Evolutionary conservation across 1,140 invertebrate genomes (phyloP), one percentile per base, ranked within the genome.

Genomic region (Diachasma alloeum): DNA sequence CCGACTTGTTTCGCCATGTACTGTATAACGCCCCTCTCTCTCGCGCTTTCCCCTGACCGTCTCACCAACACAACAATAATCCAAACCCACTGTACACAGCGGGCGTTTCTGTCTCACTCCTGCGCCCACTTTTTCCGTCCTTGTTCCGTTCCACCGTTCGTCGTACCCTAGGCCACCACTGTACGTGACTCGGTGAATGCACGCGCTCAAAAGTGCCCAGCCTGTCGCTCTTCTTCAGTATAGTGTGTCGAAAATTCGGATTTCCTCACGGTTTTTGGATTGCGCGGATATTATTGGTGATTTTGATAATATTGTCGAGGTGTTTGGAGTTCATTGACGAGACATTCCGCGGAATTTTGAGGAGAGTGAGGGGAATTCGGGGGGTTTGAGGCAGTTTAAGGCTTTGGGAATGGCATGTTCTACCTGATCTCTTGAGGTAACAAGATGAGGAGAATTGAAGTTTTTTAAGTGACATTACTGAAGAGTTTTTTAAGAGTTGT

Each of bases 171-270:
- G 31, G 11, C 53, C 37, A 19, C 71, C 15, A n/a, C 8, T 44
- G 24, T 56, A 72, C 44, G 59, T 74, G 36, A 66, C 42, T 74
- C 37, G 72, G 72, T 74, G 72, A 74, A 74, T 74, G 72, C 59
- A 74, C 72, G 72, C 72, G 56, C 39, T 74, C 26, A 44, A 44
- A 75, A 75, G 24, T 68, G 42, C 36, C 44, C 73, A 68, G 46
- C 17, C 72, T 44, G 19, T 74, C 63, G 42, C 48, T 46, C 44
- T 48, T 68, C 73, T 69, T 68, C 44, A 69, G 66, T 75, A 63
- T 9, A 13, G 72, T 3, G 6, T 31, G 6, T 31, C 31, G 2
- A 31, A 31, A 31, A 31, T 31, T 31, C 2, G 31, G 31, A 6
- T 31, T 31, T 31, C 31, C 31, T 31, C 31, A 31, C 31, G 31